Percentiles rank a stretch among this genome's conserved stretches.
Evolutionary conservation across 2,888 invertebrate species (phyloP).

Genomic region (Teleogryllus oceanicus): DNA sequence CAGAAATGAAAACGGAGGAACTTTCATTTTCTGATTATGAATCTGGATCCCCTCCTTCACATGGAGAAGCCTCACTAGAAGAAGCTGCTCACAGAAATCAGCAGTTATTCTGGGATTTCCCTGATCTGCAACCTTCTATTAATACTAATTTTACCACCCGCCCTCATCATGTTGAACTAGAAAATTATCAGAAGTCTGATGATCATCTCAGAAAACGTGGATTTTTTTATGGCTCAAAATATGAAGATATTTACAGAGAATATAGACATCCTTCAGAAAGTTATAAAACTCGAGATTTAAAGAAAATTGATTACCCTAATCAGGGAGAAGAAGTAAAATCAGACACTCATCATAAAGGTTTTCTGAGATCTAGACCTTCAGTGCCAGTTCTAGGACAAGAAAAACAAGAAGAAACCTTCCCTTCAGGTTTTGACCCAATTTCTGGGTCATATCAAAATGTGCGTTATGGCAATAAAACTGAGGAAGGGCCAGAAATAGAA

Average conservation of each 20-base stretch:
- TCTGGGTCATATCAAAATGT: background rate
- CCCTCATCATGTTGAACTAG: background rate
- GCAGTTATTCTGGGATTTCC: constrained; percentile 36
- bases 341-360: background rate
- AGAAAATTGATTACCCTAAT: background rate
- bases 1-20: constrained; percentile 24
- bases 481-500: background rate
- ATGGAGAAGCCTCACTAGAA: constrained; percentile 47
- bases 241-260: constrained; percentile 47
- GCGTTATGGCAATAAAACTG: background rate
- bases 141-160: constrained; percentile 52
- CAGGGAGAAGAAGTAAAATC: background rate
- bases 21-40: constrained; percentile 54
- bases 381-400: background rate
- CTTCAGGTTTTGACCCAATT: background rate
- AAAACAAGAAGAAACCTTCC: background rate
- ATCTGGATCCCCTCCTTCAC: constrained; percentile 56
- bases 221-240: constrained; percentile 50
- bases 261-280: constrained; percentile 40
- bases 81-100: background rate
- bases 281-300: background rate
- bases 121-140: constrained; percentile 51
- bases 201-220: constrained; percentile 37
- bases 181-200: background rate
- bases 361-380: background rate